Evolutionary conservation across 2,113 vertebrate genomes (phyloP), one percentile per base, ranked within the genome.

Genomic region (Notarius quadriscutis): DNA sequence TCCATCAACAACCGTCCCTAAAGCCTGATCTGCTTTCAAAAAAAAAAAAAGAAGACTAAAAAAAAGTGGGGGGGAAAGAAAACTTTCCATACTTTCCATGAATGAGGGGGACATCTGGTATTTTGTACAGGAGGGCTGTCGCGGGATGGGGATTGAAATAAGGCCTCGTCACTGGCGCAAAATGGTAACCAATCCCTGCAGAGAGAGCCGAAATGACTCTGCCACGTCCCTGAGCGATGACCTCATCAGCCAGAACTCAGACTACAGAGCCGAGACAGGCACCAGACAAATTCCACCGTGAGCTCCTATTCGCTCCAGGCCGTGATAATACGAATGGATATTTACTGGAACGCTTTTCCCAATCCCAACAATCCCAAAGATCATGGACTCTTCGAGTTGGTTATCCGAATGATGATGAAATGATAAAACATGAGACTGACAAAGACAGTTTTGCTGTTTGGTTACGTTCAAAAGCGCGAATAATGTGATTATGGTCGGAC

Each of bases 51-150:
- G 15, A 20, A 8, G 15, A 9, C 2, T 12, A 41, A 81, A 81
- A 60, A 75, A 41, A 41, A 41, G 41, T 41, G 7, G 34, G 22
- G 12, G 22, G 15, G 11, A 53, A 77, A 63, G 41, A 67, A 62
- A 84, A 83, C 80, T 89, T 91, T 88, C 91, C 86, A 72, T 88
- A 81, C 71, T 58, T 75, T 79, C 75, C 60, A 34, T 63, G 67
- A 86, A 89, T 62, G 69, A 86, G 62, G 53, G 69, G 85, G 87
- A 90, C 90, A 92, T 92, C 90, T 91, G 89, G 87, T 83, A 85
- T 85, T 86, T 74, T 72, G 71, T 74, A 74, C 85, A 86, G 75
- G 77, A 88, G 51, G 81, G 71, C 79, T 58, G 83, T 86, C 63
- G 85, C 25, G 50, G 69, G 84, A 74, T 7, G 14, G 74, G 83